Evolutionary conservation across 2,888 invertebrate species (phyloP).

Genomic region (Synanthedon tipuliformis): DNA sequence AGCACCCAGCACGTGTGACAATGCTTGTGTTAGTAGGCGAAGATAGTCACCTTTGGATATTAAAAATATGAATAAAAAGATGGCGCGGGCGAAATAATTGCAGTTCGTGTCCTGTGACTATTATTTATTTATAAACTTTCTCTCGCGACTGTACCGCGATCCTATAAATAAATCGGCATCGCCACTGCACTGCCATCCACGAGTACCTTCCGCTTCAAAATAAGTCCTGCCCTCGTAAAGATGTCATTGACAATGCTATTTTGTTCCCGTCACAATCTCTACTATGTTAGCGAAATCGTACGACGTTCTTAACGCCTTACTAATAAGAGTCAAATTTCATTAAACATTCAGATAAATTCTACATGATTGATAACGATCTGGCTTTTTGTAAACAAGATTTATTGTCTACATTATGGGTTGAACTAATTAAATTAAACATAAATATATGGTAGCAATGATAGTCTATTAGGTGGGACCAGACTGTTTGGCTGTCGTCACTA

Average conservation of each 20-base stretch:
- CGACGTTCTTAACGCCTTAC: neutral
- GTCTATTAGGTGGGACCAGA: no score
- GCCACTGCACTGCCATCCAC: constrained; percentile 4
- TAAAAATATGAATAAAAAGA: no score
- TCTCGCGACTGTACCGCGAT: constrained; percentile 5
- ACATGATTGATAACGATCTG: neutral
- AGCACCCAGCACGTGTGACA: no score
- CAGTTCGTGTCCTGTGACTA: no score
- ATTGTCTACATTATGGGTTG: neutral
- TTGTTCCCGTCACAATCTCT: neutral
- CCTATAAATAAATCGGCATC: constrained; percentile 7
- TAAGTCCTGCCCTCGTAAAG: neutral
- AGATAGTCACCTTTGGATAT: no score
- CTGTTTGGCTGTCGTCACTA: no score
- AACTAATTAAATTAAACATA: neutral
- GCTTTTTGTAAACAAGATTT: neutral
- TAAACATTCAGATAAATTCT: neutral
- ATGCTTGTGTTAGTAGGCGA: no score
- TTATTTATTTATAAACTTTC: constrained; percentile 1
- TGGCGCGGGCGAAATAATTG: no score
- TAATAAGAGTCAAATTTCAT: neutral
- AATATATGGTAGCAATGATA: neutral
- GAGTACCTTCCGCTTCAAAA: constrained; percentile 9
- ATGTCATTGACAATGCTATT: neutral
- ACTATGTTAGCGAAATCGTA: neutral